These are phyloP conservation scores for Nyctereutes procyonoides DNA, from an alignment of 2,113 vertebrate species.

Conservation along the genomic window DNA sequence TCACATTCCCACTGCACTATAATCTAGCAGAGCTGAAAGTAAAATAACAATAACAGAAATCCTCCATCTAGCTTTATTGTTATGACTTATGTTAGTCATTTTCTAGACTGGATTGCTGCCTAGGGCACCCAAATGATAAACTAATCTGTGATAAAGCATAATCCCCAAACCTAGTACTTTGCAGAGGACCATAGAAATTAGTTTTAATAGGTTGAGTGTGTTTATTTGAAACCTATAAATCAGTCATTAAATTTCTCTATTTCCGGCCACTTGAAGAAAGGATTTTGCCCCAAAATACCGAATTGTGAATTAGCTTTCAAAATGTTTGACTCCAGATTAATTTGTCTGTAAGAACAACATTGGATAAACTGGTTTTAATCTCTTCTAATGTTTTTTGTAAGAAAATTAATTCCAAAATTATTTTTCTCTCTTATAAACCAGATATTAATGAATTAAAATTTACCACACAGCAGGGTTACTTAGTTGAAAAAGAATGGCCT, in stretches of 20 bases:
- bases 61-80: constrained; percentile 56
- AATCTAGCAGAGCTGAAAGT: constrained; percentile 45
- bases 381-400: background rate
- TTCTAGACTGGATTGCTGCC: constrained; percentile 49
- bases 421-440: constrained; percentile 8
- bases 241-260: background rate
- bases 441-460: constrained; percentile 21
- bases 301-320: constrained; percentile 20
- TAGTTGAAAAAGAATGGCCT: background rate
- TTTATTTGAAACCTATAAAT: constrained; percentile 30
- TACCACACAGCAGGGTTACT: background rate
- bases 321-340: constrained; percentile 2
- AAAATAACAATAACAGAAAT: constrained; percentile 59
- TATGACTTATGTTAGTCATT: constrained; percentile 51
- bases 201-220: constrained; percentile 4
- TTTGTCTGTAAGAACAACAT: background rate
- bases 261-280: background rate
- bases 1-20: constrained; percentile 25
- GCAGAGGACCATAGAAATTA: background rate
- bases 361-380: background rate
- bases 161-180: constrained; percentile 20
- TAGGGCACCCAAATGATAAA: constrained; percentile 45
- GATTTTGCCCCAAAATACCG: background rate
- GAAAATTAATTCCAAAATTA: background rate
- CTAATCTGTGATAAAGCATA: constrained; percentile 55